Base-by-base conservation (phyloP, 2,113 vertebrate genomes). In the Phocoena phocoena region DNA sequence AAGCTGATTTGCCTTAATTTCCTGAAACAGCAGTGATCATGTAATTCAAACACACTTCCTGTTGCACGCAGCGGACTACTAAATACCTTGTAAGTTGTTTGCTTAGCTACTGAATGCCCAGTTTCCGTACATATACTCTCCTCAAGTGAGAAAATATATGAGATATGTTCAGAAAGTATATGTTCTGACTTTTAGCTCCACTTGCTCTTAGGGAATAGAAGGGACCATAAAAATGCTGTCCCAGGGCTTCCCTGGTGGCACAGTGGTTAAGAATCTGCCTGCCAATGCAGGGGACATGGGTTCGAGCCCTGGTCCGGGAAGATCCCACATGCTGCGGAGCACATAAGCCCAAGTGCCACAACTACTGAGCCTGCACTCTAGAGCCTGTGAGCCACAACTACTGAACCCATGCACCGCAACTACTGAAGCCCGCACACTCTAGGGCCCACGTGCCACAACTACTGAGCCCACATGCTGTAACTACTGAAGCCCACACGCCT, bases 1-100 rank as follows among this genome's bases (percentile, higher is more conserved):
- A 96, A 95, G 82, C 17, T 31, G 41, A 79, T 91, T 47, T 85
- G 41, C n/a, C 53, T 96, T 93, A 47, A 93, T 73, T 93, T 96
- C 47, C 76, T 47, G 53, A 85, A 62, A 83, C 25, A 87, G 79
- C 74, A 68, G 77, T 23, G 50, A 82, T n/a, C 63, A 44, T 38
- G 47, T 79, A 83, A 90, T 70, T 41, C 62, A 53, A 82, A n/a
- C 38, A 50, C 1, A 38, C 47, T 91, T 94, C 89, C 70, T 58
- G 20, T 15, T 55, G 31, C 47, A 50, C 87, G 58, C 26, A 82
- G 20, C 77, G 38, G 44, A 65, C 58, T 70, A 71, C 58, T 76
- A 65, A 65, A 81, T 50, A 31, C 2, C 20, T 7, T 28, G 44
- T 15, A 50, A n/a, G 9, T 11, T 81, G 73, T 55, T 28, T 26